phyloP scores from a whole-genome alignment of 37 sponge, comb jelly and placozoan species.

The Spongilla lacustris region DNA sequence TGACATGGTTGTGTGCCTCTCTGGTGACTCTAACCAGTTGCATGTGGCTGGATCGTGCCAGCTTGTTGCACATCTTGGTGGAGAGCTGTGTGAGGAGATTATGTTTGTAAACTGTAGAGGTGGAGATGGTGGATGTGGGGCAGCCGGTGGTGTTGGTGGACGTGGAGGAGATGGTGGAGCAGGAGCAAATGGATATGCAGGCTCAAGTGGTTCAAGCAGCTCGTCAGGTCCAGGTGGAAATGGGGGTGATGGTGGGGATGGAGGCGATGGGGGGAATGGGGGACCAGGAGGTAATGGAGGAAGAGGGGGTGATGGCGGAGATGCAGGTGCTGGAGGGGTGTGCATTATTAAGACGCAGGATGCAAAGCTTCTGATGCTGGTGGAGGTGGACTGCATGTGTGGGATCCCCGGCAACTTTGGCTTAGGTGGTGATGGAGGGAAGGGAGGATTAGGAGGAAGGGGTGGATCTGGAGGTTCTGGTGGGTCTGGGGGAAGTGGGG shows the following conservation, averaged over 20 bases:
- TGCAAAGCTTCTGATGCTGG: slow-evolving; percentile 68
- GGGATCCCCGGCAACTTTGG: slow-evolving; percentile 62
- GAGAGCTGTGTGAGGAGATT: slow-evolving; percentile 57
- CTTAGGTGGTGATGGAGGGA: slow-evolving; percentile 48
- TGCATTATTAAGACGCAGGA: slow-evolving; percentile 51
- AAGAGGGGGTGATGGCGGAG: slow-evolving; percentile 76
- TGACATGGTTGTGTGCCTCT: slow-evolving; percentile 47
- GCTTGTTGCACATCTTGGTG: slow-evolving; percentile 58
- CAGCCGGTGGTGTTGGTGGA: slow-evolving; percentile 78
- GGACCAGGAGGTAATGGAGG: slow-evolving; percentile 82
- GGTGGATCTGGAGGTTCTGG: slow-evolving; percentile 58
- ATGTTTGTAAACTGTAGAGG: slow-evolving; percentile 80
- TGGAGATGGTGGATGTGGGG: slow-evolving; percentile 84
- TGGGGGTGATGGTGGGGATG: slow-evolving; percentile 62
- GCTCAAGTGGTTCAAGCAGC: slow-evolving; percentile 47
- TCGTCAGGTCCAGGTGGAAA: slow-evolving; percentile 51
- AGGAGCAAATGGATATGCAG: slow-evolving; percentile 71
- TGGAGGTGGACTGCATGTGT: slow-evolving; percentile 66
- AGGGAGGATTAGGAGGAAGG: slow-evolving; percentile 69
- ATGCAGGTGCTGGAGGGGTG: slow-evolving; percentile 70
- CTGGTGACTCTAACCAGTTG: slow-evolving; percentile 46
- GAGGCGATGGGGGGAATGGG: slow-evolving; percentile 58
- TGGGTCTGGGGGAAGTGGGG: slow-evolving; percentile 20
- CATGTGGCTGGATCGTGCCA: slow-evolving; percentile 16
- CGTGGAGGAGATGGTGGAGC: slow-evolving; percentile 69